Percentiles rank a stretch among this genome's conserved stretches.
phyloP scores from a whole-genome alignment of 92 coral and sea anemone species.

The Micromussa lordhowensis region DNA sequence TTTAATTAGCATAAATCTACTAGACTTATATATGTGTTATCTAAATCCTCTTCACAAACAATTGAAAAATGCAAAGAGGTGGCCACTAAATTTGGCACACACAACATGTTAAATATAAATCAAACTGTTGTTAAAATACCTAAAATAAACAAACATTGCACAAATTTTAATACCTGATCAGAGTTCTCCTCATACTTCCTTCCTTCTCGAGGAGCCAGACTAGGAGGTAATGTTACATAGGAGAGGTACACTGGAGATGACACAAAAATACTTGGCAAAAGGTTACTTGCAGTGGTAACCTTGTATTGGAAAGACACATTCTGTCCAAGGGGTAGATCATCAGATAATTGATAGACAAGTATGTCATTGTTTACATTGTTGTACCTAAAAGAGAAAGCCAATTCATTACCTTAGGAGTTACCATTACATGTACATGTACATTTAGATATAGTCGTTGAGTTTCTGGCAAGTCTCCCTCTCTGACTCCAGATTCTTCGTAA shows the following conservation, averaged over 20 bases:
- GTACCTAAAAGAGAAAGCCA: constrained; percentile 55
- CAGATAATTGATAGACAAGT: constrained; percentile 64
- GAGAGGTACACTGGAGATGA: constrained; percentile 66
- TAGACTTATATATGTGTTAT: too few species aligned
- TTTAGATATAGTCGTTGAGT: too few species aligned
- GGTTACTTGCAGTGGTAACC: constrained; percentile 69
- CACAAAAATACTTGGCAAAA: constrained; percentile 72
- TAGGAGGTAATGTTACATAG: constrained; percentile 74
- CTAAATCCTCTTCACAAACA: too few species aligned
- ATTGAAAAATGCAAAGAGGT: too few species aligned
- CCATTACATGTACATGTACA: too few species aligned
- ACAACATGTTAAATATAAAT: too few species aligned
- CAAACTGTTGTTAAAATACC: too few species aligned
- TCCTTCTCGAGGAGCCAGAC: constrained; percentile 65
- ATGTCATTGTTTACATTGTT: constrained; percentile 66
- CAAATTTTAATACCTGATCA: constrained; percentile 45
- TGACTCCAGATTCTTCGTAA: too few species aligned
- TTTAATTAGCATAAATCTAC: too few species aligned
- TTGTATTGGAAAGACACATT: constrained; percentile 51
- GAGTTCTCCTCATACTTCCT: constrained; percentile 40
- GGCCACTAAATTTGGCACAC: too few species aligned
- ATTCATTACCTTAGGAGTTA: too few species aligned
- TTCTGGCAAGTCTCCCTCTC: too few species aligned
- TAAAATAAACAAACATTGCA: not conserved
- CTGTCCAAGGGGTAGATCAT: constrained; percentile 50